Base-by-base conservation (phyloP, 64 coral and sea anemone species). In the Astreopora myriophthalma region DNA sequence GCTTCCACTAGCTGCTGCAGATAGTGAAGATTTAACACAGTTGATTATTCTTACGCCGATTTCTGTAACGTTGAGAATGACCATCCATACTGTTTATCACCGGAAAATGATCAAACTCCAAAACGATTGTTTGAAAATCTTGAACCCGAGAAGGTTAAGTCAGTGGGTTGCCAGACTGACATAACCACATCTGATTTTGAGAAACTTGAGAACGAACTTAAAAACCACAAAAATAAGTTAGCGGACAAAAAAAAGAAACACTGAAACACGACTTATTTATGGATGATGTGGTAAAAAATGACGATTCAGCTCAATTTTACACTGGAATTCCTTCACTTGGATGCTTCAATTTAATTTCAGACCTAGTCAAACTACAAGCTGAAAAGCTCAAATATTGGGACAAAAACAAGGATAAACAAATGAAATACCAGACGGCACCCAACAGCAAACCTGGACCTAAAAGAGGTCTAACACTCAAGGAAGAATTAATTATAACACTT, bases 361-460 rank as follows among this genome's bases (percentile, higher is more conserved):
- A 84, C 22, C 63, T 91, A 19, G 42, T 84, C 16, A 67, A 84
- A 40, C 75, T 48, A 74, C 39, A 64, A 71, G 77, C 40, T 83
- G 68, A 83, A 69, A 84, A 91, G 68, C 78, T 84, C 0, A 91
- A 91, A 28, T 91, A 91, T 77, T 91, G 89, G 89, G 89, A 91
- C 48, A 91, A 69, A 71, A 91, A 91, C 63, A 91, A 91, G 31
- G 52, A 30, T 29, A 83, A 91, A 91, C 80, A 78, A 91, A 73
- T 91, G 89, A 84, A 91, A 48, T 84, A 73, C 64, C 64, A 84
- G 70, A 84, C 27, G 25, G 71, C 48, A 67, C 4, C 25, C 5
- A 28, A 67, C 63, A 74, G 28, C 69, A 91, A 91, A 71, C 26
- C 89, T 58, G 79, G 89, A 69, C 89, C 78, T 30, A 91, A 91